Evolutionary conservation across 35 echinoderm and acorn worm genomes (phyloP), one percentile per base, ranked within the genome.

Genomic region (Heliocidaris erythrogramma): DNA sequence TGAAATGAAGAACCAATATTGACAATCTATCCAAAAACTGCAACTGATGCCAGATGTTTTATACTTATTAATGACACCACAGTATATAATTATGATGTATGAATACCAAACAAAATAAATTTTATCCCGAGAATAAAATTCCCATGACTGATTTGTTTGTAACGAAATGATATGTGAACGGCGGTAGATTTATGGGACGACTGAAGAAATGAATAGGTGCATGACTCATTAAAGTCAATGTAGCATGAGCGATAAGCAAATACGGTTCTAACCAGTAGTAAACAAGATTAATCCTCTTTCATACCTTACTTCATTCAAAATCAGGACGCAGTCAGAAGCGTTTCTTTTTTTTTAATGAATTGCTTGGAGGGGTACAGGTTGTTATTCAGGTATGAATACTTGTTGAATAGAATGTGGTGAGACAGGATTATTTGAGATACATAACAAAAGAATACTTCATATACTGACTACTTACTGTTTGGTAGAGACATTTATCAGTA

Each of bases 141-240:
- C 65, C 65, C 65, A 17, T 27, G 9, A 78, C 65, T 27, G 65
- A 78, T 78, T 78, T 4, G 27, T 78, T 27, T 27, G 27, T 27
- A 78, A 78, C n/a, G 65, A 78, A 78, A 78, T 78, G 35, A 78
- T n/a, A 7, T 29, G 27, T 18, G 65, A 18, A 42, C n/a, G 27
- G 65, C 27, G 7, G 65, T n/a, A n/a, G 8, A 78, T 78, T 78
- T 7, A 78, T 78, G 65, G 18, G 65, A 27, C 21, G 21, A 24
- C 27, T 27, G 65, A 78, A 78, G 65, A n/a, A 18, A 21, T 78
- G 65, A 78, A 78, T 78, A 27, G 65, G 65, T 78, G 65, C 14
- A 78, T 78, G 65, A 78, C 65, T 78, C 65, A 78, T 78, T 78
- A 78, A 78, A 78, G 7, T 78, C 65, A 78, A 78, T 78, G 65